phyloP scores from a whole-genome alignment of 2,797 vertebrate genomes.

The Myiotriccus ornatus region DNA sequence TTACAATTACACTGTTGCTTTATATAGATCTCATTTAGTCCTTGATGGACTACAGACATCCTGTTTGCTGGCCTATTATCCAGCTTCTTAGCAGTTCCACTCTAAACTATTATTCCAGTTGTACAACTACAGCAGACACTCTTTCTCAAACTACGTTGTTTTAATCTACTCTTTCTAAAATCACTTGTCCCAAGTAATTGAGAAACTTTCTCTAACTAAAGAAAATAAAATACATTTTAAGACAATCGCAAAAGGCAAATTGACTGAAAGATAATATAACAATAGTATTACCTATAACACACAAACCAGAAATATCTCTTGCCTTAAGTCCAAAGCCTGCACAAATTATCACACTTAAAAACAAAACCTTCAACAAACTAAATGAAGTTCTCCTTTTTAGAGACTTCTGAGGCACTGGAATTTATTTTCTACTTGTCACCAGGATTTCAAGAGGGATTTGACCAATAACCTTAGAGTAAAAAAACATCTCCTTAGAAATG shows the following conservation, averaged over 20 bases:
- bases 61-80: constrained; percentile 26
- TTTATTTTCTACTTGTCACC: background rate
- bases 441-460: background rate
- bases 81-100: constrained; percentile 12
- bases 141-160: background rate
- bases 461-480: background rate
- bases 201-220: background rate
- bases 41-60: constrained; percentile 58
- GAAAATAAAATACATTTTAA: background rate
- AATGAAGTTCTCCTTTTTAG: background rate
- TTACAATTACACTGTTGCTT: constrained; percentile 27
- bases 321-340: background rate
- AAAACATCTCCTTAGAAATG: background rate
- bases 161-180: background rate
- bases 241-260: background rate
- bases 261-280: background rate
- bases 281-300: background rate
- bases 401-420: background rate
- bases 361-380: background rate
- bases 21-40: constrained; percentile 48
- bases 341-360: background rate
- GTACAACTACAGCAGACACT: background rate
- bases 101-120: background rate
- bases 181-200: background rate
- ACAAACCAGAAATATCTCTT: background rate